Evolutionary conservation across 2,797 vertebrate species (phyloP).

Genomic region (Sebastes nivosus): DNA sequence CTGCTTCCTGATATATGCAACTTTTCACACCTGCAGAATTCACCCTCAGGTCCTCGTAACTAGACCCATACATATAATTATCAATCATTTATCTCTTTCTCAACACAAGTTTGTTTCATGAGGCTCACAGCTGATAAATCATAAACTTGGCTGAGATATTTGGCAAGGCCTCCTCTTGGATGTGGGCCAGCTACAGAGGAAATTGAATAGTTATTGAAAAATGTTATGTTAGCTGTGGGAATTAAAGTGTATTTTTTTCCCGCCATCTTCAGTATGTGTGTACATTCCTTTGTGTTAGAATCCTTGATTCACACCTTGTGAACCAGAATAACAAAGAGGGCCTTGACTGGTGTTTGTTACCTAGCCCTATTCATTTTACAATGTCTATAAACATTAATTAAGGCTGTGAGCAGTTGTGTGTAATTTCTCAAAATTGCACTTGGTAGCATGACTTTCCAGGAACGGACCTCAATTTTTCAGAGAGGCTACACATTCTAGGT

Average conservation of each 20-base stretch:
- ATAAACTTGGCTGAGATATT: slow-evolving; percentile 30
- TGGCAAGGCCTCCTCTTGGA: slow-evolving; percentile 29
- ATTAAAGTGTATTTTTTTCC: slow-evolving; percentile 13
- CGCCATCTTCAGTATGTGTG: neutral
- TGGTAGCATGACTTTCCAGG: neutral
- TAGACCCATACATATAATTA: slow-evolving; percentile 14
- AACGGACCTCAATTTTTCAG: neutral
- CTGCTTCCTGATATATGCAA: neutral
- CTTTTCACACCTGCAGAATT: slow-evolving; percentile 23
- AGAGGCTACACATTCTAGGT: neutral
- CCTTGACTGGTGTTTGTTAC: neutral
- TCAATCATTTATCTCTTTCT: slow-evolving; percentile 40
- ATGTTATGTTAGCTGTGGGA: slow-evolving; percentile 15
- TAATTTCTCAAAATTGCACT: slow-evolving; percentile 5
- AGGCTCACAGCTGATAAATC: slow-evolving; percentile 35
- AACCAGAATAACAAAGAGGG: slow-evolving; percentile 6
- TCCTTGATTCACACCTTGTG: slow-evolving; percentile 1
- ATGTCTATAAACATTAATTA: slow-evolving; percentile 14
- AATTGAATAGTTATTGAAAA: slow-evolving; percentile 49
- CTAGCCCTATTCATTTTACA: slow-evolving; percentile 10
- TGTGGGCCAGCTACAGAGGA: slow-evolving; percentile 25
- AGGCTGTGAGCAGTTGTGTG: neutral
- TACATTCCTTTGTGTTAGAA: neutral
- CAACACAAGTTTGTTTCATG: slow-evolving; percentile 15
- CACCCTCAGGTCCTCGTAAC: slow-evolving; percentile 16